Percentiles rank a stretch among this genome's conserved stretches.
Evolutionary conservation across 2,888 invertebrate species (phyloP).

Genomic region (Trachelus tabidus): DNA sequence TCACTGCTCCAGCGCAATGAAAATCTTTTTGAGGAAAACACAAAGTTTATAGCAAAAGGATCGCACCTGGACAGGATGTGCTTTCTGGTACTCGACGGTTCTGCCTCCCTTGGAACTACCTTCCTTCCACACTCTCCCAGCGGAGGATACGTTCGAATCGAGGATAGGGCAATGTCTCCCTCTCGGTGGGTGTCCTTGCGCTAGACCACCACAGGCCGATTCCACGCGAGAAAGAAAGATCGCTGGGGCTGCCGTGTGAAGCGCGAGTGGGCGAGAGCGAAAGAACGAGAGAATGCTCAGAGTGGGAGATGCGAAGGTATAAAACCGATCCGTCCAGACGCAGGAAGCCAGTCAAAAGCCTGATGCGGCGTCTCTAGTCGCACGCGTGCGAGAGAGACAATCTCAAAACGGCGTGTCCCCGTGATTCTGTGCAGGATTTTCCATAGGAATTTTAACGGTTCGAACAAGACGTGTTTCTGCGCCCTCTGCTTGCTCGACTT

Average conservation of each 20-base stretch:
- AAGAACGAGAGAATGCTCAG: slow-evolving; percentile 19
- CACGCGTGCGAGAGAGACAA: slow-evolving; percentile 62
- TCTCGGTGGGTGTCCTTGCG: slow-evolving; percentile 29
- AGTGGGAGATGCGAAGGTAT: slow-evolving; percentile 63
- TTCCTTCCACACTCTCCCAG: not conserved
- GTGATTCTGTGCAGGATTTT: slow-evolving; percentile 55
- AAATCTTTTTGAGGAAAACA: not conserved
- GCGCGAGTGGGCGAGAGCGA: slow-evolving; percentile 19
- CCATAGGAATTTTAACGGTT: slow-evolving; percentile 3
- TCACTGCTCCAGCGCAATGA: no score
- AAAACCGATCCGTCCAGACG: slow-evolving; percentile 57
- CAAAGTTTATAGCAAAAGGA: not conserved
- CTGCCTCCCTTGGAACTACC: not conserved
- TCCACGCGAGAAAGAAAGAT: slow-evolving; percentile 1
- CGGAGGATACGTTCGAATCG: not conserved
- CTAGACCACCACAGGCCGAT: slow-evolving; percentile 10
- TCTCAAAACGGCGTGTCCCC: slow-evolving; percentile 47
- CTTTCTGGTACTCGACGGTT: not conserved
- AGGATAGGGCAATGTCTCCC: slow-evolving; percentile 4
- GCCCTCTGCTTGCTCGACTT: not conserved
- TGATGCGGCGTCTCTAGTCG: slow-evolving; percentile 63
- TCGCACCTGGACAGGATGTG: not conserved
- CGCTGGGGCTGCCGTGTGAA: slow-evolving; percentile 13
- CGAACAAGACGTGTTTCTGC: not conserved
- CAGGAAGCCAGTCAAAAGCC: slow-evolving; percentile 61